These are phyloP conservation scores for Glaucomys volans DNA, from an alignment of 2,113 vertebrate species.

Conservation along the genomic window DNA sequence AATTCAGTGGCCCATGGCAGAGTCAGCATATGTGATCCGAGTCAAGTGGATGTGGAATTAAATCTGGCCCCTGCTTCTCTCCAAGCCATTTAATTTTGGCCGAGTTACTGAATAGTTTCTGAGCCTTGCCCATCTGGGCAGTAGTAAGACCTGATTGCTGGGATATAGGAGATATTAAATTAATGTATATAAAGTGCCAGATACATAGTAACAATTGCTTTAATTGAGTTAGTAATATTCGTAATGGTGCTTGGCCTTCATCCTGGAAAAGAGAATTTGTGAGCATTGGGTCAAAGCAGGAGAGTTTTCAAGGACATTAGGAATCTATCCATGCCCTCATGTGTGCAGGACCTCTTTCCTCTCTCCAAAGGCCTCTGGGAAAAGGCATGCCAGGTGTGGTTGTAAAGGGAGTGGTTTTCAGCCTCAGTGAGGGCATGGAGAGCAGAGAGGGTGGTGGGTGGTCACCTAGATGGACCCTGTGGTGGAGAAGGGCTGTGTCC, in stretches of 20 bases:
- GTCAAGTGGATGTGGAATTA: not conserved
- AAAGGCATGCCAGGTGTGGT: not conserved
- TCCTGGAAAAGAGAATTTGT: slow-evolving; percentile 40
- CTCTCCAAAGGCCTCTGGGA: not conserved
- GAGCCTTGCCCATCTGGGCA: not conserved
- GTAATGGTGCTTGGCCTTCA: slow-evolving; percentile 44
- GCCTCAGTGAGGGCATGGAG: not conserved
- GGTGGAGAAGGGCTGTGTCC: accelerated
- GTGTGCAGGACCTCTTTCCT: not conserved
- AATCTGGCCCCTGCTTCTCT: slow-evolving; percentile 18
- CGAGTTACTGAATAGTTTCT: slow-evolving; percentile 49
- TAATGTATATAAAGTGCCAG: slow-evolving; percentile 31
- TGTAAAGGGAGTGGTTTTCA: not conserved
- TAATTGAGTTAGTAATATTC: slow-evolving; percentile 55
- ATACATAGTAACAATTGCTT: slow-evolving; percentile 28
- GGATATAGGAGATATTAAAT: slow-evolving; percentile 60
- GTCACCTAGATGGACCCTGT: not conserved
- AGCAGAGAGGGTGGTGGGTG: not conserved
- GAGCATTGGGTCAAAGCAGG: not conserved
- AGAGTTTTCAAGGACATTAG: slow-evolving; percentile 30
- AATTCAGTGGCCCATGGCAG: not conserved
- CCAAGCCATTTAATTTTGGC: slow-evolving; percentile 52
- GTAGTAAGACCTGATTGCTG: slow-evolving; percentile 39
- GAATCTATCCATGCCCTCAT: not conserved
- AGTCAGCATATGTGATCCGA: not conserved